Percentiles rank a stretch among this genome's conserved stretches.
These are phyloP conservation scores for Meloidogyne exigua DNA, from an alignment of 1,140 invertebrate genomes.

Conservation along the genomic window DNA sequence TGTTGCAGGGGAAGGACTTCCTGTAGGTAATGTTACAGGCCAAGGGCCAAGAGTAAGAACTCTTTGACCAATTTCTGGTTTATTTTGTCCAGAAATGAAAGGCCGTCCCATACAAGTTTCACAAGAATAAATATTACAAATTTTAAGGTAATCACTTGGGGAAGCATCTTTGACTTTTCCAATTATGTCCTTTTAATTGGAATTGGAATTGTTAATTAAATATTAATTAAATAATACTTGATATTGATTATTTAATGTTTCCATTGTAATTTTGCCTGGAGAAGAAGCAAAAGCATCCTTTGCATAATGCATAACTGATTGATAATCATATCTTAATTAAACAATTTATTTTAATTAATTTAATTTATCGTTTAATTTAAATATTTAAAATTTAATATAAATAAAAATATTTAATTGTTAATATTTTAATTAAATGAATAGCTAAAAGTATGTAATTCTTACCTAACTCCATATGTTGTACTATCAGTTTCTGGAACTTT, in stretches of 20 bases:
- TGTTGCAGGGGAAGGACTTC: conserved; percentile 2
- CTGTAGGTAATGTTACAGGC: conserved; percentile 14
- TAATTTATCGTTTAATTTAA: neutral
- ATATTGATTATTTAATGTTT: conserved; percentile 49
- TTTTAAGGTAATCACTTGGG: conserved; percentile 59
- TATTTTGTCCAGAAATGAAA: conserved; percentile 16
- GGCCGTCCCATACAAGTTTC: conserved; percentile 38
- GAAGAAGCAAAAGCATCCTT: conserved; percentile 56
- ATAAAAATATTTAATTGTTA: no score
- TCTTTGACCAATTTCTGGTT: conserved; percentile 16
- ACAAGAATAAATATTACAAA: conserved; percentile 55
- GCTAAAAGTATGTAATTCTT: no score
- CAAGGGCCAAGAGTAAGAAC: conserved; percentile 19
- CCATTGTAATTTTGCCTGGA: conserved; percentile 46
- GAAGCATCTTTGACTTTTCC: conserved; percentile 56
- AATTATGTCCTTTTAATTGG: conserved; percentile 51
- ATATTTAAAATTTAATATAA: no score
- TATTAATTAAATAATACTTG: conserved; percentile 38
- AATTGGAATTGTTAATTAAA: conserved; percentile 6
- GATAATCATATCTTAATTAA: conserved; percentile 49
- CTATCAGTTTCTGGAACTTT: conserved; percentile 55
- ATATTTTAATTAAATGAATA: no score
- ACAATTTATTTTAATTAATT: neutral
- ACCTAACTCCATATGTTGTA: conserved; percentile 57
- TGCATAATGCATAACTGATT: conserved; percentile 58